These are phyloP conservation scores for Desmodus rotundus DNA, from an alignment of 2,113 vertebrate species.

Conservation along the genomic window DNA sequence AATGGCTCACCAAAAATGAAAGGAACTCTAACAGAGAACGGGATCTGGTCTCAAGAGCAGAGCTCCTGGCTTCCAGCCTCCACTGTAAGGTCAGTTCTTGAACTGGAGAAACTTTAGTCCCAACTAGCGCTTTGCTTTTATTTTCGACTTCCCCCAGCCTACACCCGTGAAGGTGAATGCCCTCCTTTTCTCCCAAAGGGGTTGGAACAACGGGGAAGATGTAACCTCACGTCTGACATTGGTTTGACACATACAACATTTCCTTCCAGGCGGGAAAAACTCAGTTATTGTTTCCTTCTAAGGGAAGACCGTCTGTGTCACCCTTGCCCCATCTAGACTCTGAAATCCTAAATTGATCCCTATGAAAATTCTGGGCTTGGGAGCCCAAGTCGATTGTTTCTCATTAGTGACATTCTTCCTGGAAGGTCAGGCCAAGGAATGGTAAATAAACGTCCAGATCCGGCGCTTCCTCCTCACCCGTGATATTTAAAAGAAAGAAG, in stretches of 20 bases:
- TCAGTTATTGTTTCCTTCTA: background rate
- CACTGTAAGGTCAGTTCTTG: background rate
- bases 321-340: slow-evolving; percentile 29
- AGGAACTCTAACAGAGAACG: background rate
- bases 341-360: slow-evolving; percentile 51
- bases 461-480: slow-evolving; percentile 36
- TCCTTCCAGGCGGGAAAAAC: slow-evolving; percentile 31
- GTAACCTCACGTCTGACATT: background rate
- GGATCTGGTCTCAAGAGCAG: background rate
- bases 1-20: background rate
- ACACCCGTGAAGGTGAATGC: background rate
- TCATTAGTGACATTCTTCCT: slow-evolving; percentile 73
- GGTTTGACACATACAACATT: background rate
- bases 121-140: background rate
- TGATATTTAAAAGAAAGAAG: slow-evolving; percentile 8
- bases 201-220: background rate
- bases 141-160: background rate
- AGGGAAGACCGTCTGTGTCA: background rate
- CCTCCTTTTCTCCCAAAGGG: background rate
- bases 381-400: slow-evolving; percentile 64
- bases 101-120: background rate
- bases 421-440: slow-evolving; percentile 71
- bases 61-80: background rate
- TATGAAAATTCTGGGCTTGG: slow-evolving; percentile 54
- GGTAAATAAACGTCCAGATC: slow-evolving; percentile 74